phyloP scores from a whole-genome alignment of 2,888 invertebrate species.

The Liopterus haemorrhoidalis region DNA sequence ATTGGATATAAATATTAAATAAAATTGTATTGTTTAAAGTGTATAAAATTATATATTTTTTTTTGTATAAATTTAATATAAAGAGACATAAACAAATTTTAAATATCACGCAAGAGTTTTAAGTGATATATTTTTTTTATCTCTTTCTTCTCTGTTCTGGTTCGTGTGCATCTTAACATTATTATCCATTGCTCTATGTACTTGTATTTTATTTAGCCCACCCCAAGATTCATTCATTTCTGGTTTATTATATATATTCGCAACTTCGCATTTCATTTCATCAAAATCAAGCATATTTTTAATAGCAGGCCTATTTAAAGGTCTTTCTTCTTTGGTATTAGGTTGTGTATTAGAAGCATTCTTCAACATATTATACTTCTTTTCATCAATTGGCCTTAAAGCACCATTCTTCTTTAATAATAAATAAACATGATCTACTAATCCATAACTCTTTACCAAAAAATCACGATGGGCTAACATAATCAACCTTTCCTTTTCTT shows the following conservation, averaged over 20 bases:
- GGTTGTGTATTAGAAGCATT: conserved; percentile 3
- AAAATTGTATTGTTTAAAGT: no score
- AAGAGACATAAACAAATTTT: no score
- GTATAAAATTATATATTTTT: no score
- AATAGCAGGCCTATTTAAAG: conserved; percentile 14
- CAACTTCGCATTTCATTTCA: conserved; percentile 12
- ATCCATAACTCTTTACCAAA: conserved; percentile 62
- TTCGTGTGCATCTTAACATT: conserved; percentile 20
- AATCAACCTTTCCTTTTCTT: conserved; percentile 65
- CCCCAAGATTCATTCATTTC: conserved; percentile 16
- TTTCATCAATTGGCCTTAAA: conserved; percentile 58
- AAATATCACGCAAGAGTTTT: no score
- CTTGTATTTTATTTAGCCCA: conserved; percentile 23
- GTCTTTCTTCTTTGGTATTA: conserved; percentile 14
- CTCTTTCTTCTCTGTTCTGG: conserved; percentile 18
- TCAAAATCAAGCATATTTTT: conserved; percentile 23
- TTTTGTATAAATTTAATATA: no score
- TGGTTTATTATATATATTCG: conserved; percentile 11
- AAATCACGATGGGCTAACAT: conserved; percentile 62
- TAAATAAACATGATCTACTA: conserved; percentile 62
- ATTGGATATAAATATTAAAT: no score
- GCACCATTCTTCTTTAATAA: conserved; percentile 64
- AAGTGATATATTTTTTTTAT: conserved; percentile 4
- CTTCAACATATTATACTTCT: conserved; percentile 48
- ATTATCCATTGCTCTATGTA: conserved; percentile 26